A percentile compares a stretch with the other conserved stretches of the same genome.
Conservation (phyloP, 2,888 invertebrate species). For the Drosophila subsilvestris region DNA sequence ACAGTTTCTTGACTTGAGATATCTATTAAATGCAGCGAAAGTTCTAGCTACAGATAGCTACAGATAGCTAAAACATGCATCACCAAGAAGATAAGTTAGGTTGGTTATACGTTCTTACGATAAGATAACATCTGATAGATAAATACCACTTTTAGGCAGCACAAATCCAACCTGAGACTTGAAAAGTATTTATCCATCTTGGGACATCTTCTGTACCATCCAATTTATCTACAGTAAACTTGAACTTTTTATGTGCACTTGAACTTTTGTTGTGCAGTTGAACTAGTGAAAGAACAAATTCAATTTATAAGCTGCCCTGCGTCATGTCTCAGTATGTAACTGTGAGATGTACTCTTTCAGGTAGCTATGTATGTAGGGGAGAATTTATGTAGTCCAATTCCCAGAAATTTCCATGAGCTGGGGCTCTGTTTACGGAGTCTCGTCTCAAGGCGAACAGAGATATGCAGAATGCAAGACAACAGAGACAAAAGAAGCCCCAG, state of each 20-base stretch:
- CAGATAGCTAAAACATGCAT: too few relatives aligned
- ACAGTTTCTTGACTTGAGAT: constrained; percentile 4
- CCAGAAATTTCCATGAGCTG: constrained; percentile 27
- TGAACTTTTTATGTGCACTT: constrained; percentile 42
- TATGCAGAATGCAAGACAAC: constrained; percentile 22
- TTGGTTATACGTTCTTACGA: too few relatives aligned
- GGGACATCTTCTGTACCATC: too few relatives aligned
- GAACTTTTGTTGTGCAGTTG: too few relatives aligned
- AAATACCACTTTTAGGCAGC: too few relatives aligned
- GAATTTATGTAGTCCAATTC: constrained; percentile 18
- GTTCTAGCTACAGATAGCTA: background rate
- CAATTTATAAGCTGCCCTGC: background rate
- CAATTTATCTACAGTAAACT: too few relatives aligned
- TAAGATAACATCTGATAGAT: background rate
- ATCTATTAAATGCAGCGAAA: constrained; percentile 11
- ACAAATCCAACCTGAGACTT: background rate
- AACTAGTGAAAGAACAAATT: too few relatives aligned
- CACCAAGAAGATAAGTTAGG: too few relatives aligned
- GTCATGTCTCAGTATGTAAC: constrained; percentile 11
- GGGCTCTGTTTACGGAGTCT: constrained; percentile 8
- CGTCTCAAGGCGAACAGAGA: background rate
- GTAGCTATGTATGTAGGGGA: constrained; percentile 3
- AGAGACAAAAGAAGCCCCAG: constrained; percentile 20
- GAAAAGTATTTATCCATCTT: too few relatives aligned
- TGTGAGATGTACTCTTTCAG: constrained; percentile 28